Evolutionary conservation across 2,888 invertebrate genomes (phyloP).

Genomic region (Hanleya hanleyi): DNA sequence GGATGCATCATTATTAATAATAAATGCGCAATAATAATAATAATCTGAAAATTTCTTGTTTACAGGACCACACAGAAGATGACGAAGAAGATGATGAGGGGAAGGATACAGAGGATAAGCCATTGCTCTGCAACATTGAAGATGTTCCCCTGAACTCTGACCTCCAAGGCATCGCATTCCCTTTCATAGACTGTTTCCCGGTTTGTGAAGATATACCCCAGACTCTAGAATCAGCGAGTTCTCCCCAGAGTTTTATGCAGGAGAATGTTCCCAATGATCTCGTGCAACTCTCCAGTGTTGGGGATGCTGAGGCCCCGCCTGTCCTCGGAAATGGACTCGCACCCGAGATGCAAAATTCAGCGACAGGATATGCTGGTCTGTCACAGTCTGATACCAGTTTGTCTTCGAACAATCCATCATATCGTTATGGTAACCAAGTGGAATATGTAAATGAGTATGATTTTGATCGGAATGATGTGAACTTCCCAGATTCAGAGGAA

Average conservation of each 20-base stretch:
- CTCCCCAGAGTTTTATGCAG: neutral
- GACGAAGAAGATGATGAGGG: neutral
- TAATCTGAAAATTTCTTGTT: no score
- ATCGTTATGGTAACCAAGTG: conserved; percentile 86
- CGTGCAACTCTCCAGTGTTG: neutral
- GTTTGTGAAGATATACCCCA: neutral
- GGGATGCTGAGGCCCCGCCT: neutral
- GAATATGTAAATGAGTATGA: conserved; percentile 74
- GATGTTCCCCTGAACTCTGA: neutral
- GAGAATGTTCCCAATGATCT: neutral
- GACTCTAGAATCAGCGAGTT: neutral
- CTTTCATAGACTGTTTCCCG: neutral
- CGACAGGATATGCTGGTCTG: conserved; percentile 79
- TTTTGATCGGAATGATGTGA: no score
- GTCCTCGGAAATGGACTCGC: neutral
- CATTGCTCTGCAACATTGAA: neutral
- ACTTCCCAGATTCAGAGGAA: no score
- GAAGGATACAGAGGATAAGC: neutral
- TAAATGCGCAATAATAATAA: no score
- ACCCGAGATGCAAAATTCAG: neutral
- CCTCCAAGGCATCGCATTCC: neutral
- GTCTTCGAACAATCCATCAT: conserved; percentile 83
- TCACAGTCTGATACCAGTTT: conserved; percentile 87
- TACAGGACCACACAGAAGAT: no score
- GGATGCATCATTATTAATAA: no score